phyloP scores from a whole-genome alignment of 2,888 invertebrate genomes.

The Acronicta leporina region DNA sequence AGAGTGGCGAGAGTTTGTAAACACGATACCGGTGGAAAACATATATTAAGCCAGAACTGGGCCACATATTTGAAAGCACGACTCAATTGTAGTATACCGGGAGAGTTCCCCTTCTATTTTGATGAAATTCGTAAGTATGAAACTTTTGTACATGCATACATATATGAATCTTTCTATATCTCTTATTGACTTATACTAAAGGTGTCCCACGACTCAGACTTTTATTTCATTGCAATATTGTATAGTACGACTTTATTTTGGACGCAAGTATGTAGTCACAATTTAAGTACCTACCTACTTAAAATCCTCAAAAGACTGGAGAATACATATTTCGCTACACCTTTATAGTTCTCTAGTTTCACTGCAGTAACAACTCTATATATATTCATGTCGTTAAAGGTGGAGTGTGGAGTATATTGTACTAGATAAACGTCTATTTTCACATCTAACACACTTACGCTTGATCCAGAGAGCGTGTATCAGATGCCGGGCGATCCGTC shows the following conservation, averaged over 20 bases:
- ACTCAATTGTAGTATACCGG: slow-evolving; percentile 92
- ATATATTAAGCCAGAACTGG: slow-evolving; percentile 91
- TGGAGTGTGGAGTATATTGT: not conserved
- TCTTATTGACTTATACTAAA: not conserved
- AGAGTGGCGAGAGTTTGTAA: slow-evolving; percentile 93
- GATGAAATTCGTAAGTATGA: slow-evolving; percentile 91
- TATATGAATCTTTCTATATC: slow-evolving; percentile 4
- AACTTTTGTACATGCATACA: slow-evolving; percentile 11
- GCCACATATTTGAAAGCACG: slow-evolving; percentile 91
- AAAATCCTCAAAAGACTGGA: slow-evolving; percentile 43
- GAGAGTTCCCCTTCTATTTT: slow-evolving; percentile 93
- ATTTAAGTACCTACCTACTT: slow-evolving; percentile 44
- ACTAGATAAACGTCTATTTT: slow-evolving; percentile 13
- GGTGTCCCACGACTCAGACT: not conserved
- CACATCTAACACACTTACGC: slow-evolving; percentile 36
- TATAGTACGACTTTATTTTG: slow-evolving; percentile 43
- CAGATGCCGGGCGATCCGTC: slow-evolving; percentile 90
- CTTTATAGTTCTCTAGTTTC: slow-evolving; percentile 38
- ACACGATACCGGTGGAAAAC: slow-evolving; percentile 91
- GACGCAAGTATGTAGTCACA: slow-evolving; percentile 44
- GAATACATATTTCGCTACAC: slow-evolving; percentile 40
- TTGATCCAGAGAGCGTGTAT: slow-evolving; percentile 90
- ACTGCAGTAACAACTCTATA: slow-evolving; percentile 14
- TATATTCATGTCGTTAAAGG: slow-evolving; percentile 13
- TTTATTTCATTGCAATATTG: slow-evolving; percentile 43